Conservation (phyloP, 2,797 vertebrate species). For the Microctenopoma lineatum region DNA sequence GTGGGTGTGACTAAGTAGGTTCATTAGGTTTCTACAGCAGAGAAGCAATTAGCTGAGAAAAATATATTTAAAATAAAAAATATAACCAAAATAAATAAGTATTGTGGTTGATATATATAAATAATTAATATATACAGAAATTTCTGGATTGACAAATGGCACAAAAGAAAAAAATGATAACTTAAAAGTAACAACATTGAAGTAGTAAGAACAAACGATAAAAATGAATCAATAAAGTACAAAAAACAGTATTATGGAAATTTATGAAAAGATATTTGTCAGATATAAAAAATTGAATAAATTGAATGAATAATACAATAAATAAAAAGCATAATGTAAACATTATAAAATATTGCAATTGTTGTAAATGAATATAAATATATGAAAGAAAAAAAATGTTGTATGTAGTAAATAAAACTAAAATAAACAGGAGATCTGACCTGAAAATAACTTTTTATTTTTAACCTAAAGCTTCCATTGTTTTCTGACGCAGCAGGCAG, state of each 20-base stretch:
- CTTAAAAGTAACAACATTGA: too few relatives aligned
- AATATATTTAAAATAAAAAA: neutral
- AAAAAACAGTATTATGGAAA: too few relatives aligned
- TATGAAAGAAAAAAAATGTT: neutral
- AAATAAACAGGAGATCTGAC: constrained; percentile 2
- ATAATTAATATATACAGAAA: too few relatives aligned
- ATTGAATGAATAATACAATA: too few relatives aligned
- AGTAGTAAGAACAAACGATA: too few relatives aligned
- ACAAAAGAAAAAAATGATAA: too few relatives aligned
- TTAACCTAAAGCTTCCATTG: constrained; percentile 32
- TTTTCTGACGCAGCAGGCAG: constrained; percentile 25
- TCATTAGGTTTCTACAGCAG: neutral
- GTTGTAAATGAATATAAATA: neutral
- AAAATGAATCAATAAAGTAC: too few relatives aligned
- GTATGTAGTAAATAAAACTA: neutral
- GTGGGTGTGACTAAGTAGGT: constrained; percentile 14
- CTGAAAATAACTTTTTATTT: constrained; percentile 28
- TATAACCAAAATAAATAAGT: neutral
- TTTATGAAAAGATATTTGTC: too few relatives aligned
- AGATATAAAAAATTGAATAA: too few relatives aligned
- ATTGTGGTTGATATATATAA: neutral
- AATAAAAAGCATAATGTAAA: too few relatives aligned
- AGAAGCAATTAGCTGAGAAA: neutral
- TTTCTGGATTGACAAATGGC: too few relatives aligned
- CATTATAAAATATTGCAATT: too few relatives aligned